Base-by-base conservation (phyloP, 2,888 invertebrate genomes). In the Salpingus planirostris region DNA sequence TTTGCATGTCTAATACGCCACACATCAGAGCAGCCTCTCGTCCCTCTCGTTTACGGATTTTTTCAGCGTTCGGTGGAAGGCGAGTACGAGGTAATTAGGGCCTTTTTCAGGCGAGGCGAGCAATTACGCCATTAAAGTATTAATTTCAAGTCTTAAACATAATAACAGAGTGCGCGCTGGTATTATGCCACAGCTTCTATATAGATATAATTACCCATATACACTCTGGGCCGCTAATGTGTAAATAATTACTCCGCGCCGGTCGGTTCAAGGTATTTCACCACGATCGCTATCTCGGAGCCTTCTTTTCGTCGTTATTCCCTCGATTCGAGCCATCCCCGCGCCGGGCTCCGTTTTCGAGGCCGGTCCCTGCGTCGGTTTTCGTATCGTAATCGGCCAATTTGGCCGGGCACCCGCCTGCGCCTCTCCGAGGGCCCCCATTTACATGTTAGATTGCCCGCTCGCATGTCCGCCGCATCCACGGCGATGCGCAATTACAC, bases 211-310 rank as follows among this genome's bases (percentile, higher is more conserved):
- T 64, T 63, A 64, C 55, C 49, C n/a, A n/a, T n/a, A n/a, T n/a
- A n/a, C n/a, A n/a, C n/a, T 48, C 38, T 29, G 50, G 50, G 47
- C 51, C 54, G 62, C 62, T 64, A 64, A 64, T 64, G 64, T 62
- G 62, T 62, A 64, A 63, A 64, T 64, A 64, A 64, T 64, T 64
- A 62, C 60, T 48, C 40, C 32, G n/a, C n/a, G n/a, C n/a, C n/a
- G n/a, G n/a, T n/a, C 39, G 47, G 54, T 58, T 55, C 59, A 57
- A 58, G 57, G 57, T 55, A 57, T 55, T 54, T 49, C 54, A 55
- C n/a, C n/a, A n/a, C 54, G 59, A 59, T 60, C 52, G 42, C 54
- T 57, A 60, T 60, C 60, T 56, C n/a, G n/a, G n/a, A n/a, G n/a
- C n/a, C n/a, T n/a, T n/a, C n/a, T n/a, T n/a, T n/a, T n/a, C 44